Conservation (phyloP, 2,888 invertebrate species). For the Macropis europaea region DNA sequence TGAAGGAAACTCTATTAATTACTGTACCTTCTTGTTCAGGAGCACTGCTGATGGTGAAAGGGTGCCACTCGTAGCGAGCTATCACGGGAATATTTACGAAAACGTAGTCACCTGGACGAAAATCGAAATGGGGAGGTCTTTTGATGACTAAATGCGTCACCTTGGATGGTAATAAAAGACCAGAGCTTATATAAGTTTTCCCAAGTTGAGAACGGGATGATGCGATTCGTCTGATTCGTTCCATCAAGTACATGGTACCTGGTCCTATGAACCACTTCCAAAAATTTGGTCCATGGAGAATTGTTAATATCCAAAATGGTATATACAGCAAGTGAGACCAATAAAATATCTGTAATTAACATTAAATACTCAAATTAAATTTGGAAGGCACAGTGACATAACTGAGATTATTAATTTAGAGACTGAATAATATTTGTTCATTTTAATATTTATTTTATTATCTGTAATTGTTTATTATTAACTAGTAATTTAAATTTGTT, state of each 20-base stretch:
- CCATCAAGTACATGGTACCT: constrained; percentile 88
- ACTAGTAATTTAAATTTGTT: not conserved
- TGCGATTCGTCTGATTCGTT: constrained; percentile 84
- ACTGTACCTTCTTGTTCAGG: constrained; percentile 95
- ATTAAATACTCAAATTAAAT: too few relatives aligned
- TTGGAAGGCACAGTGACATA: too few relatives aligned
- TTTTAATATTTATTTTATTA: not conserved
- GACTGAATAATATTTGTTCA: not conserved
- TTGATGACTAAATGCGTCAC: constrained; percentile 95
- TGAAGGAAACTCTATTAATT: too few relatives aligned
- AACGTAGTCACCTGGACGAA: constrained; percentile 95
- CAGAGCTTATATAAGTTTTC: constrained; percentile 94
- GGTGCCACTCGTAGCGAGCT: constrained; percentile 97
- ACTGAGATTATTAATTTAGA: too few relatives aligned
- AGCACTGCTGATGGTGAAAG: constrained; percentile 97
- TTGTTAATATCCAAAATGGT: constrained; percentile 91
- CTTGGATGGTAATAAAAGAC: constrained; percentile 91
- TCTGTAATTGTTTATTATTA: not conserved
- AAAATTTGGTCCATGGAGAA: constrained; percentile 95
- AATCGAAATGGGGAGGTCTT: constrained; percentile 91
- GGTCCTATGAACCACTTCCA: constrained; percentile 97
- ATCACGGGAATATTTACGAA: constrained; percentile 96
- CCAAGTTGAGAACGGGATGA: constrained; percentile 86
- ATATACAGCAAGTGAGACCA: constrained; percentile 95
- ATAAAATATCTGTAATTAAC: constrained; percentile 89